Percentiles rank a stretch among this genome's conserved stretches.
These are phyloP conservation scores for Ophion obscuratus DNA, from an alignment of 2,888 invertebrate species.

Conservation along the genomic window DNA sequence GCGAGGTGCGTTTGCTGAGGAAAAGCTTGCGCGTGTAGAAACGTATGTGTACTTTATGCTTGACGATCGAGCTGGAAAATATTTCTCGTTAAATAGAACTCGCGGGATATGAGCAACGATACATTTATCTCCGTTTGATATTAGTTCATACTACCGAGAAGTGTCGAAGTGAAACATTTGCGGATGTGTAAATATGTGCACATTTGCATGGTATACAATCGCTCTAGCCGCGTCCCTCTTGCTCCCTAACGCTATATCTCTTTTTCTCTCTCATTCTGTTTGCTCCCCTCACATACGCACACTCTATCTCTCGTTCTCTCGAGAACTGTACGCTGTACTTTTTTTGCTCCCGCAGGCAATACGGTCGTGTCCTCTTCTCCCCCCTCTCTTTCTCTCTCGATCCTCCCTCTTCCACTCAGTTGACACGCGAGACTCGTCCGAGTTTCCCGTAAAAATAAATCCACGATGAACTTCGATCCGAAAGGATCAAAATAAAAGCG, in stretches of 20 bases:
- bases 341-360: slow-evolving; percentile 19
- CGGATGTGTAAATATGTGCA: slow-evolving; percentile 33
- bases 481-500: no score
- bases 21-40: no score
- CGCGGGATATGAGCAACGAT: slow-evolving; percentile 15
- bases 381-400: no score
- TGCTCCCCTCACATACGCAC: background rate
- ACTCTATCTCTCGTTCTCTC: slow-evolving; percentile 16
- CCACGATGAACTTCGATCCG: no score
- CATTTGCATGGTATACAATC: slow-evolving; percentile 60
- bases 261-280: slow-evolving; percentile 5
- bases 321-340: background rate
- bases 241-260: no score
- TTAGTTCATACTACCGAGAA: slow-evolving; percentile 56
- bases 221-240: slow-evolving; percentile 32
- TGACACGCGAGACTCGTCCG: slow-evolving; percentile 61
- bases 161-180: slow-evolving; percentile 50
- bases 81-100: slow-evolving; percentile 58
- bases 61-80: slow-evolving; percentile 31
- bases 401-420: slow-evolving; percentile 46
- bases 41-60: no score
- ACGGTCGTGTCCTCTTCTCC: background rate
- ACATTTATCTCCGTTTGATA: slow-evolving; percentile 41
- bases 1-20: no score
- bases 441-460: background rate